Percentiles rank a stretch among this genome's conserved stretches.
These are phyloP conservation scores for Spisula solida DNA, from an alignment of 2,888 invertebrate species.

Conservation along the genomic window DNA sequence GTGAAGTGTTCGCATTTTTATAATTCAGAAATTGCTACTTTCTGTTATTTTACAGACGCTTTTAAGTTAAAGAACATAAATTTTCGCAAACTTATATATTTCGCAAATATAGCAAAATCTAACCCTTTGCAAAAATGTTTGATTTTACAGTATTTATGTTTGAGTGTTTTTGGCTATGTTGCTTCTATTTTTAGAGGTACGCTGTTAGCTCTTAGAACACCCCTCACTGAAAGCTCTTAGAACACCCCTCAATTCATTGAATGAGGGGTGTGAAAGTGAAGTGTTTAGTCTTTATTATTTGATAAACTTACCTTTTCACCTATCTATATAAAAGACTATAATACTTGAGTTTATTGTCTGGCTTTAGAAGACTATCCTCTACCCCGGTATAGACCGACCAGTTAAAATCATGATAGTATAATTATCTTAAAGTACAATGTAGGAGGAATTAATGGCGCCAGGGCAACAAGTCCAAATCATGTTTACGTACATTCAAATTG, in stretches of 20 bases:
- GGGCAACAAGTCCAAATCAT: background rate
- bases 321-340: constrained; percentile 6
- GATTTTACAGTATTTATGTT: too few relatives aligned
- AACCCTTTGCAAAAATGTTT: too few relatives aligned
- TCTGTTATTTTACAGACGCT: too few relatives aligned
- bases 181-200: background rate
- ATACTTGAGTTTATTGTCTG: constrained; percentile 2
- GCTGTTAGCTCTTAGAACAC: background rate
- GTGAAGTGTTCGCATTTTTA: too few relatives aligned
- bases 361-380: constrained; percentile 12
- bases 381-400: too few relatives aligned
- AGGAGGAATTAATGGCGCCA: background rate
- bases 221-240: background rate
- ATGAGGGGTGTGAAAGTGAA: background rate
- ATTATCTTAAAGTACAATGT: constrained; percentile 5
- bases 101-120: too few relatives aligned
- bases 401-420: background rate
- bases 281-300: background rate
- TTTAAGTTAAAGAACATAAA: too few relatives aligned
- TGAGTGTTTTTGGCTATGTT: too few relatives aligned
- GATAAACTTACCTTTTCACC: background rate
- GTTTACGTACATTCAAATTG: background rate
- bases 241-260: background rate
- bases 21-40: too few relatives aligned
- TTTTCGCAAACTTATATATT: too few relatives aligned